A percentile compares a stretch with the other conserved stretches of the same genome.
Conservation (phyloP, 2,113 vertebrate genomes). For the Eclectus roratus region DNA sequence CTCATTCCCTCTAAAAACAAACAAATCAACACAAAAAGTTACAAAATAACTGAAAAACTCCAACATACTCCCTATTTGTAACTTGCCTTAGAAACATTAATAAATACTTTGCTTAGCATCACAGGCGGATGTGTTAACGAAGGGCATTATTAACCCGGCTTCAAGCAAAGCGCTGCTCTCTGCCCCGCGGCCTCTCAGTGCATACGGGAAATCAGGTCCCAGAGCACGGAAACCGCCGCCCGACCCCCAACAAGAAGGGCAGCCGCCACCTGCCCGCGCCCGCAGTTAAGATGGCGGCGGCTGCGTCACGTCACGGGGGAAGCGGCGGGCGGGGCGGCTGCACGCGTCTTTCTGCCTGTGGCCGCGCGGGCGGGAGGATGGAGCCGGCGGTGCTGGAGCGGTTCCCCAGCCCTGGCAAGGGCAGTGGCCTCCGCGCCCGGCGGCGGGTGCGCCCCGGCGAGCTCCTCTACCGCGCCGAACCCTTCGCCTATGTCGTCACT, state of each 20-base stretch:
- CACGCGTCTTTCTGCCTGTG: not conserved
- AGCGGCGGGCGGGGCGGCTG: not conserved
- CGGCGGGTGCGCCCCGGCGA: constrained; percentile 66
- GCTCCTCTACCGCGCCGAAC: constrained; percentile 73
- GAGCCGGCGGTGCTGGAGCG: constrained; percentile 73
- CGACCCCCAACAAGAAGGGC: not conserved
- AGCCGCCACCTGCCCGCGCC: too few relatives aligned
- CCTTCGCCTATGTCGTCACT: constrained; percentile 80
- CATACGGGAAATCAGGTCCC: rapidly evolving
- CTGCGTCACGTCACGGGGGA: not conserved
- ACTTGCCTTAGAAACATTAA: rapidly evolving
- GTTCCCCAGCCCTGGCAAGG: constrained; percentile 77
- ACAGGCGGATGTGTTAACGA: rapidly evolving
- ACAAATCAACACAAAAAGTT: not conserved
- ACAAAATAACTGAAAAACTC: not conserved
- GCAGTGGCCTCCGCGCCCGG: constrained; percentile 80
- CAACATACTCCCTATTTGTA: rapidly evolving
- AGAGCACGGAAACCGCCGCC: not conserved
- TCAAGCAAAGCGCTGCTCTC: rapidly evolving
- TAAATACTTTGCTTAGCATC: rapidly evolving
- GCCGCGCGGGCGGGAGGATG: constrained; percentile 53
- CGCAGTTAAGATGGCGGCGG: not conserved
- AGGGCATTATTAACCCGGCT: rapidly evolving
- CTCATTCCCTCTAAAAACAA: not conserved
- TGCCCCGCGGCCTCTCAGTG: rapidly evolving